Evolutionary conservation across 2,888 invertebrate species (phyloP), one percentile per base, ranked within the genome.

Genomic region (Crepidodera aurea): DNA sequence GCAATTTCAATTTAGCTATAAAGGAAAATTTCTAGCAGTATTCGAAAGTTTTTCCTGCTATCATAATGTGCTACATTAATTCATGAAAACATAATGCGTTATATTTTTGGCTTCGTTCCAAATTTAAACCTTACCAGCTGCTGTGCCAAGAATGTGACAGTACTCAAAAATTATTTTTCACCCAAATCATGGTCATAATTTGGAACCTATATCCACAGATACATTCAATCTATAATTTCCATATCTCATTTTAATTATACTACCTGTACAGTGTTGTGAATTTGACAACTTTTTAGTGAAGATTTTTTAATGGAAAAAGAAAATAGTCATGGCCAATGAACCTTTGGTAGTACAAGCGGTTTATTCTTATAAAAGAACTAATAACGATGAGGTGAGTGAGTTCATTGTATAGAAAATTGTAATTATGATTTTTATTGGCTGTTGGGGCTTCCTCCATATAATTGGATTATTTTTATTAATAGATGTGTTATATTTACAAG

Each of bases 301-400:
- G 51, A 56, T 51, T 44, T 46, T 42, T 56, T 56, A 46, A 56
- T 56, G 56, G 56, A 46, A 56, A 19, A 29, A 44, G 48, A 51
- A 60, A 66, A 50, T 34, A 75, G 66, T 19, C 64, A 87, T 87
- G 87, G 81, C 86, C 67, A 78, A 82, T 68, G 86, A 87, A 79
- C 86, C 85, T 71, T 82, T 86, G 75, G 84, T 92, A 76, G 97
- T 97, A 56, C 92, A 93, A 82, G 96, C 97, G 64, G 87, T 96
- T 73, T 96, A 92, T 83, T 90, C 93, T 62, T 98, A 97, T 82
- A 94, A 93, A 83, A 97, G 96, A 69, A 92, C 91, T 79, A 98
- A 98, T 80, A 98, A 98, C 83, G 98, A 98, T 84, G 98, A 98
- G 87, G 91, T 91, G 81, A 77, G 82, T 74, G 40, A 19, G n/a